Conservation (phyloP, 2,113 vertebrate genomes). For the Hippocampus zosterae region DNA sequence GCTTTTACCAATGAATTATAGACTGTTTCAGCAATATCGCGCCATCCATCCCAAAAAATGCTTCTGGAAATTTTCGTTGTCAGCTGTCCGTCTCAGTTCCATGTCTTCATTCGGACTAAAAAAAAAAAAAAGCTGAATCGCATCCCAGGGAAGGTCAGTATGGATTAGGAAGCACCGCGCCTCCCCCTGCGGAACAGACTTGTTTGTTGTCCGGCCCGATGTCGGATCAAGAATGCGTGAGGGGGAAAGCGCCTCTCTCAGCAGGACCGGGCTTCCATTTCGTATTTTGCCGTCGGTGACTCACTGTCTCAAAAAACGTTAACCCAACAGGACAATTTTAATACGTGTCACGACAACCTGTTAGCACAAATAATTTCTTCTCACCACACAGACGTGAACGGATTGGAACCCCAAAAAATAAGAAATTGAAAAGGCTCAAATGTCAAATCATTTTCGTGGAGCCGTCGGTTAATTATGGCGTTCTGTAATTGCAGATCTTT, state of each 20-base stretch:
- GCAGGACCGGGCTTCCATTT: constrained; percentile 57
- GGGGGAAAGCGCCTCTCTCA: constrained; percentile 67
- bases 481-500: constrained; percentile 64
- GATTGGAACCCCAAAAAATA: constrained; percentile 8
- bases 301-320: not conserved
- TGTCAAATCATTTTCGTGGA: constrained; percentile 54
- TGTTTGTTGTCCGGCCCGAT: constrained; percentile 70
- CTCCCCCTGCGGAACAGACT: constrained; percentile 60
- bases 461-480: constrained; percentile 63
- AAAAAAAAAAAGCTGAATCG: constrained; percentile 67
- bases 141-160: constrained; percentile 68
- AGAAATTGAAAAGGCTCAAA: constrained; percentile 31
- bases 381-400: constrained; percentile 41
- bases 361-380: constrained; percentile 43
- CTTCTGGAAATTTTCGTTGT: constrained; percentile 36
- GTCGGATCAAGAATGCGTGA: constrained; percentile 65
- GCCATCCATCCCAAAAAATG: not conserved
- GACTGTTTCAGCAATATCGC: not conserved
- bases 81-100: constrained; percentile 38
- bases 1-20: not conserved
- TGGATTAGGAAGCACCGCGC: constrained; percentile 61
- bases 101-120: constrained; percentile 52
- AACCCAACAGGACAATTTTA: constrained; percentile 41
- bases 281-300: not conserved
- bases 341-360: constrained; percentile 46